Conservation (phyloP, 2,113 vertebrate genomes). For the Myodes glareolus region DNA sequence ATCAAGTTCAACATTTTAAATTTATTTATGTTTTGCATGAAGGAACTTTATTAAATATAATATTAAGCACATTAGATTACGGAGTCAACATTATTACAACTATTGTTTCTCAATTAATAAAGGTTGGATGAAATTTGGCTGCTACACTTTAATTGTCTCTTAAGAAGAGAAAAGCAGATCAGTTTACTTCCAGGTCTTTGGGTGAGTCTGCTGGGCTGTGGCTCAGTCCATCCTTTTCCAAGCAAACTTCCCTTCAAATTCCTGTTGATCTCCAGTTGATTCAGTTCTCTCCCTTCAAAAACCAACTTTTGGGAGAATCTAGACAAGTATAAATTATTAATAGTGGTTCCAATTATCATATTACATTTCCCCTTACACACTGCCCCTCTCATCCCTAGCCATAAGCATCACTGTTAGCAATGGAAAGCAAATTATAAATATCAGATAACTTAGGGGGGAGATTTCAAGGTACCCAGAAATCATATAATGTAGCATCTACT, state of each 20-base stretch:
- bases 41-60: constrained; percentile 33
- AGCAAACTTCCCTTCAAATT: neutral
- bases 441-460: neutral
- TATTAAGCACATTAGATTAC: neutral
- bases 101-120: constrained; percentile 26
- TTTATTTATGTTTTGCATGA: constrained; percentile 24
- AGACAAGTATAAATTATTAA: constrained; percentile 43
- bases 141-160: neutral
- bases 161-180: neutral
- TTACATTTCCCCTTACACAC: neutral
- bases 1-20: constrained; percentile 11
- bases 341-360: neutral
- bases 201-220: neutral
- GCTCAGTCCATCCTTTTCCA: neutral
- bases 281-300: constrained; percentile 3
- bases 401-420: neutral
- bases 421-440: constrained; percentile 46
- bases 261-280: neutral
- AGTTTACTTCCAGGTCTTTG: neutral
- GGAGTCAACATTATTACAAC: constrained; percentile 42
- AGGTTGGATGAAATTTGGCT: neutral
- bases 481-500: neutral
- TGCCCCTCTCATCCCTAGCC: neutral
- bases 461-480: neutral
- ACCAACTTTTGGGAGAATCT: constrained; percentile 25